A percentile compares a stretch with the other conserved stretches of the same genome.
phyloP scores from a whole-genome alignment of 2,797 vertebrate species.

The Pangasius djambal region DNA sequence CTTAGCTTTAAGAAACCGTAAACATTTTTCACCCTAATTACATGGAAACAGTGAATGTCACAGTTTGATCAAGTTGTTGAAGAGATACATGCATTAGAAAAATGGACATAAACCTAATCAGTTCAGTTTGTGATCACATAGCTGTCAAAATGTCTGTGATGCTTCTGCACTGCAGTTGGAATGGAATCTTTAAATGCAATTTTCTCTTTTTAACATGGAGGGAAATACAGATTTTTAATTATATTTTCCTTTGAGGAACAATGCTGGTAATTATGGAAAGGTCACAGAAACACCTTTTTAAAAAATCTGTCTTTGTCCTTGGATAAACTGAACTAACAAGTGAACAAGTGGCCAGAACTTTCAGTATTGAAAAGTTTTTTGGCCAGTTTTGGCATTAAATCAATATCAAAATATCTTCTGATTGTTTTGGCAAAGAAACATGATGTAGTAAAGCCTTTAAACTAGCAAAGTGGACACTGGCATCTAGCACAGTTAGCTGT shows the following conservation, averaged over 20 bases:
- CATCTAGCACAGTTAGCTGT: background rate
- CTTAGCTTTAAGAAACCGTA: background rate
- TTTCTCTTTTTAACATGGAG: background rate
- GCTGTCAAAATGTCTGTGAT: conserved; percentile 10
- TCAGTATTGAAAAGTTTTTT: background rate
- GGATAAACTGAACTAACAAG: background rate
- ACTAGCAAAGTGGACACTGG: background rate
- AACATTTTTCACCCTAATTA: no score
- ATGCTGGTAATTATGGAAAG: background rate
- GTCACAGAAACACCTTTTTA: background rate
- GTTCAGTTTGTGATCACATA: conserved; percentile 6
- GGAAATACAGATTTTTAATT: background rate
- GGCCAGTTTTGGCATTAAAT: background rate
- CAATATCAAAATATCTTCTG: background rate
- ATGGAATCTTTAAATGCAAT: background rate
- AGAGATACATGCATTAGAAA: background rate
- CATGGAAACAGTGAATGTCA: background rate
- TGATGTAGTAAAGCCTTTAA: background rate
- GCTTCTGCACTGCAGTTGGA: background rate
- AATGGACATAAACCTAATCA: background rate
- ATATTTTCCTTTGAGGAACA: background rate
- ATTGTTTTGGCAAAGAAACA: background rate
- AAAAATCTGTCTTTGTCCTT: background rate
- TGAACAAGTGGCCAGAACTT: background rate
- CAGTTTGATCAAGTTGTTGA: background rate